Conservation (phyloP, 2,888 invertebrate species). For the Epicampocera succincta region DNA sequence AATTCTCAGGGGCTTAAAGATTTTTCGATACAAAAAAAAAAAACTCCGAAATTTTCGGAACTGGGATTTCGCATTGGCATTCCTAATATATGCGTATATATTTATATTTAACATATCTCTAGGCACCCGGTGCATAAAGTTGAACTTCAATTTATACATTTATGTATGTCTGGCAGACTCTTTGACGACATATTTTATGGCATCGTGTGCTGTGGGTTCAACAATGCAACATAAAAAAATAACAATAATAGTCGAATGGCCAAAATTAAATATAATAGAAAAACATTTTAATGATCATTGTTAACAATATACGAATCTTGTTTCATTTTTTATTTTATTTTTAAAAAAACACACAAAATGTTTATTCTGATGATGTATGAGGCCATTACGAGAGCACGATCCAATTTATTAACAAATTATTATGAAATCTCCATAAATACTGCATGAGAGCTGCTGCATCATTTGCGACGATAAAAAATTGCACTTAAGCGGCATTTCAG, state of each 20-base stretch:
- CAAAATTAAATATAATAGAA: conserved; percentile 53
- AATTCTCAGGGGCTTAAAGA: no score
- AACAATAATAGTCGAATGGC: conserved; percentile 1
- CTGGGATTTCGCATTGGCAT: no score
- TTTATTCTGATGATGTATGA: conserved; percentile 49
- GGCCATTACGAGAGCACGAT: conserved; percentile 74
- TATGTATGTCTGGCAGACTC: conserved; percentile 37
- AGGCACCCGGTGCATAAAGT: no score
- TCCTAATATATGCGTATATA: no score
- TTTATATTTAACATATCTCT: no score
- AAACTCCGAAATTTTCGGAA: no score
- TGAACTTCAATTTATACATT: not conserved
- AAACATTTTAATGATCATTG: conserved; percentile 60
- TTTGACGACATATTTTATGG: conserved; percentile 49
- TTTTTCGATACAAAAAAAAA: no score
- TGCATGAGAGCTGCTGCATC: not conserved
- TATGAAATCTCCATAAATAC: conserved; percentile 73
- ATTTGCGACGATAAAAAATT: not conserved
- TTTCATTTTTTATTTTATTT: not conserved
- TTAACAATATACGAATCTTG: conserved; percentile 57
- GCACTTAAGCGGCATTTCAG: conserved; percentile 9
- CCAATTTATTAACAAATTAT: conserved; percentile 79
- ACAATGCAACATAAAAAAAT: conserved; percentile 39
- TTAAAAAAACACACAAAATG: conserved; percentile 14
- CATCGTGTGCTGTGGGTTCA: conserved; percentile 52